Percentiles rank a stretch among this genome's conserved stretches.
These are phyloP conservation scores for Pseudorectes ferrugineus DNA, from an alignment of 2,113 vertebrate species.

Conservation along the genomic window DNA sequence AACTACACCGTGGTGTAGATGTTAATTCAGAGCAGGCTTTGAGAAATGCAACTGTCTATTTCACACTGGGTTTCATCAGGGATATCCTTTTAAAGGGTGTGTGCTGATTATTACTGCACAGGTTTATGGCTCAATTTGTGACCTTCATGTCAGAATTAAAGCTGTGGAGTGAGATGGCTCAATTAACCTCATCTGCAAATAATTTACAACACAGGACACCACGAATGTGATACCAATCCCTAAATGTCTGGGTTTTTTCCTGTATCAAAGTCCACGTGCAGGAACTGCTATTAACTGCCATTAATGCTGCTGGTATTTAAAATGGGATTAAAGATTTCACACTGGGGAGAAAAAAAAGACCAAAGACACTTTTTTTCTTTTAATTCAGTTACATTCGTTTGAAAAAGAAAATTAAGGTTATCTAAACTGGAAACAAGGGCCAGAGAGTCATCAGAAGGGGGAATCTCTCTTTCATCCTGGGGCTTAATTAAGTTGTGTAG, in stretches of 20 bases:
- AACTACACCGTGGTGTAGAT: background rate
- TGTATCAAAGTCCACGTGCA: constrained; percentile 8
- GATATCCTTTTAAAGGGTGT: background rate
- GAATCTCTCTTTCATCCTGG: background rate
- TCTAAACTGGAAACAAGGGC: background rate
- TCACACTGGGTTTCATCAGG: background rate
- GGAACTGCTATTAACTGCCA: constrained; percentile 22
- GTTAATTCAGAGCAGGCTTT: background rate
- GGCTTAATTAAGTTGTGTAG: background rate
- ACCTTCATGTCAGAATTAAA: constrained; percentile 4
- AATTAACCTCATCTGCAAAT: constrained; percentile 48
- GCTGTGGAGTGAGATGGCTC: background rate
- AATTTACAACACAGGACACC: background rate
- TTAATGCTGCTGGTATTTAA: constrained; percentile 11
- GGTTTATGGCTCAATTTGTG: constrained; percentile 21
- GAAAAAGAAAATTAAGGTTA: background rate
- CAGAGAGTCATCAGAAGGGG: background rate
- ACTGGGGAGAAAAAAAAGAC: background rate
- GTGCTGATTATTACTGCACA: background rate
- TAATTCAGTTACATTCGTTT: background rate
- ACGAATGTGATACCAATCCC: background rate
- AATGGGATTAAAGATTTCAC: constrained; percentile 35
- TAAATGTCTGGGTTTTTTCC: background rate
- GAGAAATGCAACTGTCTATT: background rate
- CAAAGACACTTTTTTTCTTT: background rate